These are phyloP conservation scores for Lycia hirtaria DNA, from an alignment of 2,888 invertebrate genomes.

Conservation along the genomic window DNA sequence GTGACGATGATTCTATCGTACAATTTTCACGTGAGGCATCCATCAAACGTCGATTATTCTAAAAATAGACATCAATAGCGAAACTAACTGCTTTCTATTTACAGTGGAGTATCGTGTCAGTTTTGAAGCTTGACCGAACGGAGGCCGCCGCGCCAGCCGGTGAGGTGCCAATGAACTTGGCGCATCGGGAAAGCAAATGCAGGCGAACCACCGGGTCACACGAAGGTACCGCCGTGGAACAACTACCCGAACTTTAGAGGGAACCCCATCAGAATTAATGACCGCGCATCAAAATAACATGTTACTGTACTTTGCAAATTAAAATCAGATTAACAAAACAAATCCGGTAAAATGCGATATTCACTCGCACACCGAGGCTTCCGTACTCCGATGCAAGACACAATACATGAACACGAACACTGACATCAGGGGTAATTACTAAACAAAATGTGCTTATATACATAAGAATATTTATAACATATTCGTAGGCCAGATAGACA, in stretches of 20 bases:
- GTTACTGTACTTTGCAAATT: too few relatives aligned
- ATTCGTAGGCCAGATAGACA: too few relatives aligned
- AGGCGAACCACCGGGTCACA: constrained; percentile 73
- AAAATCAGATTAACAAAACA: too few relatives aligned
- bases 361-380: too few relatives aligned
- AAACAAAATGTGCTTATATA: too few relatives aligned
- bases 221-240: constrained; percentile 66
- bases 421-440: too few relatives aligned
- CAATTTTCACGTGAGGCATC: constrained; percentile 34
- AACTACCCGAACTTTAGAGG: constrained; percentile 41
- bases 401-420: too few relatives aligned
- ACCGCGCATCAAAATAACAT: too few relatives aligned
- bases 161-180: constrained; percentile 78
- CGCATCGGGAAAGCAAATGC: constrained; percentile 75
- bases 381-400: too few relatives aligned
- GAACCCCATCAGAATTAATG: not conserved
- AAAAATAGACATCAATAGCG: constrained; percentile 68
- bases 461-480: too few relatives aligned
- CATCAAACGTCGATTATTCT: constrained; percentile 46
- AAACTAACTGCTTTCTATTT: constrained; percentile 76
- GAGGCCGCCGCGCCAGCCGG: constrained; percentile 37
- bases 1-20: constrained; percentile 28
- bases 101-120: constrained; percentile 69
- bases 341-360: too few relatives aligned
- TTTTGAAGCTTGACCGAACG: constrained; percentile 63